Base-by-base conservation (phyloP, 2,113 vertebrate genomes). In the Perca schrenkii region DNA sequence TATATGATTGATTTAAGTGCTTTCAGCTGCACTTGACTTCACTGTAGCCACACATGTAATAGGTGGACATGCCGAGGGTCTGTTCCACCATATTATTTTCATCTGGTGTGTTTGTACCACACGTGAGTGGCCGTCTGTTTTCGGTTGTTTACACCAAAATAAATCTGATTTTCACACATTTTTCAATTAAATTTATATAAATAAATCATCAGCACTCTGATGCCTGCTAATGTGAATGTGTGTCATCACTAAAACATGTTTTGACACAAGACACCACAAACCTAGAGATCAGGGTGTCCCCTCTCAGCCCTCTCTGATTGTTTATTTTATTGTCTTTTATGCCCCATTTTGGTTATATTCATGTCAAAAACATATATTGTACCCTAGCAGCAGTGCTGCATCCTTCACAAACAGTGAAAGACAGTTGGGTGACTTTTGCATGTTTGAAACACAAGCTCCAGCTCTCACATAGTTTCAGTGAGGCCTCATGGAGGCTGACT, bases 11-110 rank as follows among this genome's bases (percentile, higher is more conserved):
- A 74, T 72, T n/a, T 84, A 79, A 84, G 69, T 86, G 77, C 74
- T 91, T 89, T 88, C 77, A 91, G 87, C 75, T 85, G 85, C 54
- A 53, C 36, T 71, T 57, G 56, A 17, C 60, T 78, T 69, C 56
- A 28, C 47, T 79, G 56, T 65, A 75, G 78, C 13, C 67, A 19
- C 75, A 62, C 53, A 69, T 70, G 60, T 62, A 79, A 75, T 1
- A 8, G 25, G 15, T 72, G 10, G 70, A 80, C 56, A 22, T 70
- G 64, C 31, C 62, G 31, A 71, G 12, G 43, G n/a, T 74, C 43
- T 54, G 71, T 58, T 69, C 67, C 60, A 58, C 11, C 31, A 15
- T 69, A 60, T 81, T 78, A 65, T 25, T 80, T 73, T 80, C 72
- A 74, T 82, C 56, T 74, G 63, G 43, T 70, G 7, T 25, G 57